Evolutionary conservation across 1,140 invertebrate genomes (phyloP).

Genomic region (Octopus bimaculoides): DNA sequence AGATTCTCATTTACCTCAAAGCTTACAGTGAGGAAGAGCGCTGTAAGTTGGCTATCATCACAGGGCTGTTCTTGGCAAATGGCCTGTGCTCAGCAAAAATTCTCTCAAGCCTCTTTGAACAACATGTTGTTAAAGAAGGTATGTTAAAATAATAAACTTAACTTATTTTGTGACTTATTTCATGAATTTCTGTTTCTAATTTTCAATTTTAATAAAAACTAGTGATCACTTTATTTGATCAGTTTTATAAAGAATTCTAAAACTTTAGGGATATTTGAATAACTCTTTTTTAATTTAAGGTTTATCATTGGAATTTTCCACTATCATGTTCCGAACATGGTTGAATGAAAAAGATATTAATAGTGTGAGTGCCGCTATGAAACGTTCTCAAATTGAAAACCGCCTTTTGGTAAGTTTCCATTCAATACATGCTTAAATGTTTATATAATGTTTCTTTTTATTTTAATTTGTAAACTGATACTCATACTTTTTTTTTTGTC

Average conservation of each 20-base stretch:
- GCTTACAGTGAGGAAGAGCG: conserved; percentile 86
- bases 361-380: conserved; percentile 80
- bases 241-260: too few relatives aligned
- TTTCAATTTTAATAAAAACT: background rate
- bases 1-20: conserved; percentile 92
- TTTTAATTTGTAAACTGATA: too few relatives aligned
- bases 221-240: background rate
- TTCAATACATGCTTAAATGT: background rate
- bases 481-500: background rate
- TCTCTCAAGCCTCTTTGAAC: conserved; percentile 63
- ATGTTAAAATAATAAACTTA: conserved; percentile 51
- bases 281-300: conserved; percentile 36
- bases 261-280: background rate
- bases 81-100: conserved; percentile 82
- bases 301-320: conserved; percentile 82
- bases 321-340: conserved; percentile 88
- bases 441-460: too few relatives aligned
- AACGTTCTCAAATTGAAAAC: conserved; percentile 85
- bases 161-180: background rate
- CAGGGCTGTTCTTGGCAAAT: conserved; percentile 85
- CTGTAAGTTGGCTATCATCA: conserved; percentile 88
- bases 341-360: conserved; percentile 85
- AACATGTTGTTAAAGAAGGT: conserved; percentile 93
- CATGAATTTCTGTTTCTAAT: background rate
- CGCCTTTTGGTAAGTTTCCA: conserved; percentile 52